A percentile compares a stretch with the other conserved stretches of the same genome.
phyloP scores from a whole-genome alignment of 2,888 invertebrate genomes.

The Serripes groenlandicus region DNA sequence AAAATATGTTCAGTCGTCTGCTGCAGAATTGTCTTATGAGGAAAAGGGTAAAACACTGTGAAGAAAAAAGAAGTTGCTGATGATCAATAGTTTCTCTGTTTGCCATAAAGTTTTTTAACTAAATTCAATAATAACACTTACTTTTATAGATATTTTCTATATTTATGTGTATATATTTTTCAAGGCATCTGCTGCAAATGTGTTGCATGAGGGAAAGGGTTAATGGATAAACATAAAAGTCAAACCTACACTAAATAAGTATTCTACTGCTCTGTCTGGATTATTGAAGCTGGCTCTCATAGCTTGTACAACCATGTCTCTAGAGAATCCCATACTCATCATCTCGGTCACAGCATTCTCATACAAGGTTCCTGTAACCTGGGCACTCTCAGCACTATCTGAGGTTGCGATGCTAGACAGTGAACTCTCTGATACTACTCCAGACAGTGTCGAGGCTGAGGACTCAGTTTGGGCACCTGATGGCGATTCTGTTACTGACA shows the following conservation, averaged over 20 bases:
- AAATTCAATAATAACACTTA: no score
- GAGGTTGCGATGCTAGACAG: slow-evolving; percentile 54
- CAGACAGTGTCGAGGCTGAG: slow-evolving; percentile 45
- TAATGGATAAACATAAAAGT: not conserved
- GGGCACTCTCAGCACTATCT: slow-evolving; percentile 82
- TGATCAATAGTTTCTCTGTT: no score
- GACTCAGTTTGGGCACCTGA: slow-evolving; percentile 44
- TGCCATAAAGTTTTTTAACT: no score
- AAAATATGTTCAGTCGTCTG: no score
- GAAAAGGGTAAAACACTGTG: no score
- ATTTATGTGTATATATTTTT: no score
- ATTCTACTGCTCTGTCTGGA: slow-evolving; percentile 99
- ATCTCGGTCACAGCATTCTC: slow-evolving; percentile 94
- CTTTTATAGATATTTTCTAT: no score
- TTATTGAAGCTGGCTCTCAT: slow-evolving; percentile 98
- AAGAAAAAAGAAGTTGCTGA: no score
- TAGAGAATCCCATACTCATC: slow-evolving; percentile 98
- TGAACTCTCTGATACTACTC: slow-evolving; percentile 50
- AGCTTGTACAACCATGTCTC: slow-evolving; percentile 93
- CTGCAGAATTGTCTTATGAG: no score
- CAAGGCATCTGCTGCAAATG: no score
- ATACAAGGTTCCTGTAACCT: slow-evolving; percentile 90
- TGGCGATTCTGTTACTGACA: slow-evolving; percentile 75
- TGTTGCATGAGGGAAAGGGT: not conserved
- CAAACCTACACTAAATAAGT: slow-evolving; percentile 90